Evolutionary conservation across 1,140 invertebrate genomes (phyloP), one percentile per base, ranked within the genome.

Genomic region (Drosophila pectinifera): DNA sequence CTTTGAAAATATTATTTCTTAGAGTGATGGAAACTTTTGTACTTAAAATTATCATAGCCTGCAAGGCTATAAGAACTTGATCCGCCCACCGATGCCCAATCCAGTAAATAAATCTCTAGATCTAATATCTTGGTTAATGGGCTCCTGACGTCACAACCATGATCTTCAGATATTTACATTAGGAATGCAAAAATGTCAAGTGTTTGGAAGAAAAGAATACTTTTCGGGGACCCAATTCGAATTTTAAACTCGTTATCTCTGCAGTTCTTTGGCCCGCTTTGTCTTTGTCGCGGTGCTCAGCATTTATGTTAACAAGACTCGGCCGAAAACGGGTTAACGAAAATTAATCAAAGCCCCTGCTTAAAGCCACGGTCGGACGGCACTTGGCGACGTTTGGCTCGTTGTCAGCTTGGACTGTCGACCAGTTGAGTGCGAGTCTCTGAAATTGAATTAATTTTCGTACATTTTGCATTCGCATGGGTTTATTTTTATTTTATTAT

Each of bases 401-500:
- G 75, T 84, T 78, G 76, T 61, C 70, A 79, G 57, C 46, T 53
- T 70, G 64, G 41, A 10, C 22, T 11, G 26, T 28, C 24, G 58
- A 69, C 56, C 68, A 46, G 73, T 68, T 76, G 45, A 31, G 58
- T 78, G 36, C 58, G 34, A 14, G 31, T 39, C 38, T 59, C 64
- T 57, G 18, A 62, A 59, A 67, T 51, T 72, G 46, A 85, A 85
- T 85, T 80, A 77, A 77, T 77, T 76, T 85, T 69, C 46, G 48
- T 67, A 57, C 56, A 62, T 69, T 76, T 77, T 43, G 72, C 57
- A 73, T 70, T 62, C 43, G 36, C 41, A 69, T 77, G 39, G 14
- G 42, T 62, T 69, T 69, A 84, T 80, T 73, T 77, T 74, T 49
- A 39, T 85, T 85, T 85, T 85, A 85, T 85, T 85, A 59, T 69